Percentiles rank a stretch among this genome's conserved stretches.
Conservation (phyloP, 2,113 vertebrate species). For the Castor canadensis region DNA sequence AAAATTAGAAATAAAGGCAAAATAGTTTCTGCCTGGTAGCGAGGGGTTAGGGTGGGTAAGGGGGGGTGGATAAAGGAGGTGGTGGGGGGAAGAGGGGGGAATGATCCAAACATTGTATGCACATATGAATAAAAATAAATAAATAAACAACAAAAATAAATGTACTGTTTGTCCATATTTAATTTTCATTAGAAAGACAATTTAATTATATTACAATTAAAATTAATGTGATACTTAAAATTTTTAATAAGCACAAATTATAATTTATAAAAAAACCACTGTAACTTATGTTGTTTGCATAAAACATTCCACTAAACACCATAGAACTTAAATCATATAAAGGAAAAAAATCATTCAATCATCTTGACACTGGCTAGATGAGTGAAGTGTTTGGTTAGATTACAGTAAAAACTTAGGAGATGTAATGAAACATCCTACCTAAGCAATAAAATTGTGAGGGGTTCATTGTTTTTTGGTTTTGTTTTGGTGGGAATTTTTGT, state of each 20-base stretch:
- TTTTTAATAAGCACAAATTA: not conserved
- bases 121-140: too few species aligned
- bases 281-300: not conserved
- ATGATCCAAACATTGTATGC: too few species aligned
- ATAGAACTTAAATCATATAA: not conserved
- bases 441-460: not conserved
- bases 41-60: too few species aligned
- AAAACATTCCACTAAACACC: not conserved
- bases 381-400: not conserved
- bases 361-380: not conserved
- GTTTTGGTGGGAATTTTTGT: too few species aligned
- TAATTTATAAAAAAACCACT: not conserved
- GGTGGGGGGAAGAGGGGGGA: too few species aligned
- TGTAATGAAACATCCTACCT: not conserved
- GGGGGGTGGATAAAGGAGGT: too few species aligned
- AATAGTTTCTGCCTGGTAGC: too few species aligned
- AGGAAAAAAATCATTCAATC: not conserved
- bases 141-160: too few species aligned
- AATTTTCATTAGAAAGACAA: conserved; percentile 16
- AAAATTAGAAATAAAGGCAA: too few species aligned
- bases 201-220: not conserved
- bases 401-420: not conserved
- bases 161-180: not conserved
- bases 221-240: not conserved
- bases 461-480: too few species aligned